phyloP scores from a whole-genome alignment of 2,797 vertebrate genomes.

The Oceanodroma leucorhoa region DNA sequence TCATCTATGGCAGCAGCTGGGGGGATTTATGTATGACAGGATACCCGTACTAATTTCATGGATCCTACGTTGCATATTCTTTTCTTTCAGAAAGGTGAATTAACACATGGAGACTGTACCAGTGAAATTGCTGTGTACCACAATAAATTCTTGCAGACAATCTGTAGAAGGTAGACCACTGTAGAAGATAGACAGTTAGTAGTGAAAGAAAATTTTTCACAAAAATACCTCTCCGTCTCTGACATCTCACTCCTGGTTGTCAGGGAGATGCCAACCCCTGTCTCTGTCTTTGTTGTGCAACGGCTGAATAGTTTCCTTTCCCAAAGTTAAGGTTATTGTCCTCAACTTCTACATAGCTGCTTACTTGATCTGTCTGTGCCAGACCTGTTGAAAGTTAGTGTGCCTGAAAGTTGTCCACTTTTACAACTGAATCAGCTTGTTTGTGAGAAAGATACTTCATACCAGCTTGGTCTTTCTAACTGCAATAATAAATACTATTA shows the following conservation, averaged over 20 bases:
- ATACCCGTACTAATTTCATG: not conserved
- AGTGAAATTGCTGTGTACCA: not conserved
- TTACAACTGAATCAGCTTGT: not conserved
- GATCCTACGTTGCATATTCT: not conserved
- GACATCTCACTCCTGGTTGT: not conserved
- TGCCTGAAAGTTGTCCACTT: not conserved
- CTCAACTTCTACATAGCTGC: not conserved
- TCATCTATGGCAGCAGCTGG: not conserved
- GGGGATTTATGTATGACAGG: not conserved
- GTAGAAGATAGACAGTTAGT: too few species aligned
- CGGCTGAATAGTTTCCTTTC: not conserved
- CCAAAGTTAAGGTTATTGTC: not conserved
- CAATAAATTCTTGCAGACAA: not conserved
- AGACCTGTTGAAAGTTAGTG: not conserved
- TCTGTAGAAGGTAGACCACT: not conserved
- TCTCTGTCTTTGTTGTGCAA: not conserved
- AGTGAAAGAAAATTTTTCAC: not conserved
- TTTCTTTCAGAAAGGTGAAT: not conserved
- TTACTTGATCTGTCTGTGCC: not conserved
- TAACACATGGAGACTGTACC: not conserved
- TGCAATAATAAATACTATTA: not conserved
- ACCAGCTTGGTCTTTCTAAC: not conserved
- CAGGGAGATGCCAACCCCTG: not conserved
- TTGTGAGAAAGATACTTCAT: not conserved
- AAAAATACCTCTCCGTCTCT: not conserved